Evolutionary conservation across 2,113 vertebrate genomes (phyloP).

Genomic region (Elanus axillaris): DNA sequence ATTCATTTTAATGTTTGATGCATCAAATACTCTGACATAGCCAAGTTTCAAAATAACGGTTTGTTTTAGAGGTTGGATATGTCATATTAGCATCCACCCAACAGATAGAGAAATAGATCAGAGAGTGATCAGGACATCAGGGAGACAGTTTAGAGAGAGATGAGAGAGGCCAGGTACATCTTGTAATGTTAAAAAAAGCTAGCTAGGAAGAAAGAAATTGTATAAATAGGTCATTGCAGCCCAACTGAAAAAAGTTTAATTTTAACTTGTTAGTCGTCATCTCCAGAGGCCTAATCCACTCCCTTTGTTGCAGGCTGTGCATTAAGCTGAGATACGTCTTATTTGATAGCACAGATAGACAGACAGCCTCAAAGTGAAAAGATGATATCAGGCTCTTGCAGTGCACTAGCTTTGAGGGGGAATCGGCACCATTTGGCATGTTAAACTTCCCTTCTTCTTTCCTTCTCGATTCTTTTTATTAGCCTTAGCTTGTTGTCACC

Average conservation of each 20-base stretch:
- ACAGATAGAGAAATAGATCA: constrained; percentile 65
- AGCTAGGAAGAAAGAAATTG: constrained; percentile 27
- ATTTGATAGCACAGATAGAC: not conserved
- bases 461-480: not conserved
- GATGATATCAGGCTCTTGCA: not conserved
- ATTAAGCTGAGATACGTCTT: constrained; percentile 13
- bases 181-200: constrained; percentile 25
- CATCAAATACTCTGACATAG: constrained; percentile 17
- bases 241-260: constrained; percentile 30
- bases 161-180: constrained; percentile 46
- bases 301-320: not conserved
- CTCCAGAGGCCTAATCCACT: constrained; percentile 17
- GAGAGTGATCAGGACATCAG: constrained; percentile 66
- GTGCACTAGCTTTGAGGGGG: not conserved
- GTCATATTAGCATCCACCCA: constrained; percentile 68
- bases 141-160: constrained; percentile 66
- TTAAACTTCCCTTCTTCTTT: not conserved
- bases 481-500: not conserved
- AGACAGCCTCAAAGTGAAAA: not conserved
- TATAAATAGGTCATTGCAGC: constrained; percentile 64
- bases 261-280: constrained; percentile 43
- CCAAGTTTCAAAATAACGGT: constrained; percentile 63
- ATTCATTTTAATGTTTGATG: constrained; percentile 47
- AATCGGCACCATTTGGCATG: not conserved
- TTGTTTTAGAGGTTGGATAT: constrained; percentile 69